phyloP scores from a whole-genome alignment of 2,888 invertebrate genomes.

The Zaprionus lineosus region DNA sequence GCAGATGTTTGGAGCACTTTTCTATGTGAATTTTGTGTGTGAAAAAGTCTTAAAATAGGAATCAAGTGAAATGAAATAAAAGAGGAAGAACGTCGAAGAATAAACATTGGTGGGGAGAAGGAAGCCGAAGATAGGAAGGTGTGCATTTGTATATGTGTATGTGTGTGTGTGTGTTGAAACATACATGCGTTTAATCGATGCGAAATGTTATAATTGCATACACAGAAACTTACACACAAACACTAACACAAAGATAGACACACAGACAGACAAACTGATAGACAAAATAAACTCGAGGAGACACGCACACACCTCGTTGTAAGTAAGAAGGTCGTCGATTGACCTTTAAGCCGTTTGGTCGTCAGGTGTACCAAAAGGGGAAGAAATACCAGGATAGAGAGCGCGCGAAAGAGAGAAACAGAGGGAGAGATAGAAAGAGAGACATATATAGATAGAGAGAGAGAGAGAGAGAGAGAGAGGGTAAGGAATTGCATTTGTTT shows the following conservation, averaged over 20 bases:
- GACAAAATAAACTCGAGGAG: conserved; percentile 29
- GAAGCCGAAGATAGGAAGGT: background rate
- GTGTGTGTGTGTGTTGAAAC: no score
- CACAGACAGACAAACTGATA: no score
- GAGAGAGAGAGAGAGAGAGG: no score
- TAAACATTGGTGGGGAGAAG: background rate
- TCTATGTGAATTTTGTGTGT: conserved; percentile 27
- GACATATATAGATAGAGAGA: no score
- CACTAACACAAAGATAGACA: conserved; percentile 6
- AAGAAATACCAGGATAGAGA: no score
- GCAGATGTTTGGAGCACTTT: conserved; percentile 28
- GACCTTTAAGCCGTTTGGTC: conserved; percentile 63
- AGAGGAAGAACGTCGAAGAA: conserved; percentile 35
- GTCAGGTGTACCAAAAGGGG: conserved; percentile 9
- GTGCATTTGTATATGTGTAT: no score
- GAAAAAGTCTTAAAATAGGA: conserved; percentile 59
- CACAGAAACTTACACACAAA: conserved; percentile 31
- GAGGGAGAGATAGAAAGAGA: no score
- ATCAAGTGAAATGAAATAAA: conserved; percentile 41
- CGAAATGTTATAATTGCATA: conserved; percentile 72
- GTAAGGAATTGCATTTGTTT: conserved; percentile 22
- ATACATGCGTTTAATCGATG: conserved; percentile 71
- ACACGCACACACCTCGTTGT: conserved; percentile 44
- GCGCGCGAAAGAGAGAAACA: no score
- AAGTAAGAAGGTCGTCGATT: conserved; percentile 63